Conservation (phyloP, 2,113 vertebrate species). For the Lagopus muta region DNA sequence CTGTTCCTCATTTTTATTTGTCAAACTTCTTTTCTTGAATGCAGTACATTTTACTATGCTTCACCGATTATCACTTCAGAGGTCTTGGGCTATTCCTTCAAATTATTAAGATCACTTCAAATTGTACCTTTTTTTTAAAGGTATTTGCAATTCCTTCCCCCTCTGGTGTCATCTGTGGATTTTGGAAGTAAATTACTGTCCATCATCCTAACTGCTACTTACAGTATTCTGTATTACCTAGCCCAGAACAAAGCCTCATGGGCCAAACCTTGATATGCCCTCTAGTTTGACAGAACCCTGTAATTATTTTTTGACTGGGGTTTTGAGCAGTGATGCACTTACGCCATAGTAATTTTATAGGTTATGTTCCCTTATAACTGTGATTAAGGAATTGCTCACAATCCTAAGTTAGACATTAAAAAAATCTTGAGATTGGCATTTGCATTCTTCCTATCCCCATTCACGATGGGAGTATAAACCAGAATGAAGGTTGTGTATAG, state of each 20-base stretch:
- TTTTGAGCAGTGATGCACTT: constrained; percentile 29
- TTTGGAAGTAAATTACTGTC: background rate
- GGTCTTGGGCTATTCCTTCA: background rate
- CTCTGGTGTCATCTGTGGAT: background rate
- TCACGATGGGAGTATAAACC: background rate
- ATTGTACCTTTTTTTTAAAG: background rate
- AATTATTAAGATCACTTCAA: background rate
- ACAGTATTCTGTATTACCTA: background rate
- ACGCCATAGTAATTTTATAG: constrained; percentile 27
- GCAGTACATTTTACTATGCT: background rate
- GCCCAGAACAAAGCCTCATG: background rate
- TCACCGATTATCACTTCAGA: background rate
- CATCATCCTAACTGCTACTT: background rate
- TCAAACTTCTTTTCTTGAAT: background rate
- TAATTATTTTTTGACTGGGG: background rate
- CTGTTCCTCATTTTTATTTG: background rate
- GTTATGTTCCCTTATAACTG: constrained; percentile 12
- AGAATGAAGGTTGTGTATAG: background rate
- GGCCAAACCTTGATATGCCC: constrained; percentile 3
- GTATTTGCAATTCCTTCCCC: background rate
- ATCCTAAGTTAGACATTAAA: constrained; percentile 28
- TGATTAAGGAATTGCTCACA: constrained; percentile 6
- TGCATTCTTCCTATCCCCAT: background rate
- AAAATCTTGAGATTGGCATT: background rate
- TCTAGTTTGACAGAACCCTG: background rate